phyloP scores from a whole-genome alignment of 2,888 invertebrate species.

The Vannuccia rotundouncinata region DNA sequence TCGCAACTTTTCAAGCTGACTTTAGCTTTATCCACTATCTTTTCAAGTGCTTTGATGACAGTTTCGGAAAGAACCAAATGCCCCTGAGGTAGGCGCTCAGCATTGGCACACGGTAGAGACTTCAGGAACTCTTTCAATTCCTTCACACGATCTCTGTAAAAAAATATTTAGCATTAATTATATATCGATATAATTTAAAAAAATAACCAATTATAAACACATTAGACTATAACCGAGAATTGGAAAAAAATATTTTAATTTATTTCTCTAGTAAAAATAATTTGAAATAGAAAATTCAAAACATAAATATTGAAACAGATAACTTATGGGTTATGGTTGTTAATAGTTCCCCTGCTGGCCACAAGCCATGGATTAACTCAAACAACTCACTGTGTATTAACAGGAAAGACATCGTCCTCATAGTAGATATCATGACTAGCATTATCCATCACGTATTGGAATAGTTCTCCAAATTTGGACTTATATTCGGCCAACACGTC shows the following conservation, averaged over 20 bases:
- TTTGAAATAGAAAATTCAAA: too few species aligned
- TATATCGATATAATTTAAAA: too few species aligned
- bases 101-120: conserved; percentile 63
- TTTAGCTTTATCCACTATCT: neutral
- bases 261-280: too few species aligned
- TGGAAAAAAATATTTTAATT: too few species aligned
- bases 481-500: conserved; percentile 68
- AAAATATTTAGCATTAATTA: too few species aligned
- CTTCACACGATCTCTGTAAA: conserved; percentile 42
- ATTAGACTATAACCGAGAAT: too few species aligned
- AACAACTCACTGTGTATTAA: conserved; percentile 64
- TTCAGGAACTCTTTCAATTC: conserved; percentile 66
- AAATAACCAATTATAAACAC: too few species aligned
- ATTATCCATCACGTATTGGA: conserved; percentile 61
- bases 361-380: too few species aligned
- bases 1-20: neutral
- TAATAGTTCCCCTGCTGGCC: too few species aligned
- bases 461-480: conserved; percentile 66
- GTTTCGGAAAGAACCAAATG: conserved; percentile 44
- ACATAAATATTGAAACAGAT: too few species aligned
- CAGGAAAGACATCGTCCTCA: conserved; percentile 47
- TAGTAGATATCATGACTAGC: conserved; percentile 46
- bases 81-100: conserved; percentile 66
- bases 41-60: neutral
- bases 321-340: too few species aligned